These are phyloP conservation scores for Ephestia elutella DNA, from an alignment of 1,140 invertebrate species.

Conservation along the genomic window DNA sequence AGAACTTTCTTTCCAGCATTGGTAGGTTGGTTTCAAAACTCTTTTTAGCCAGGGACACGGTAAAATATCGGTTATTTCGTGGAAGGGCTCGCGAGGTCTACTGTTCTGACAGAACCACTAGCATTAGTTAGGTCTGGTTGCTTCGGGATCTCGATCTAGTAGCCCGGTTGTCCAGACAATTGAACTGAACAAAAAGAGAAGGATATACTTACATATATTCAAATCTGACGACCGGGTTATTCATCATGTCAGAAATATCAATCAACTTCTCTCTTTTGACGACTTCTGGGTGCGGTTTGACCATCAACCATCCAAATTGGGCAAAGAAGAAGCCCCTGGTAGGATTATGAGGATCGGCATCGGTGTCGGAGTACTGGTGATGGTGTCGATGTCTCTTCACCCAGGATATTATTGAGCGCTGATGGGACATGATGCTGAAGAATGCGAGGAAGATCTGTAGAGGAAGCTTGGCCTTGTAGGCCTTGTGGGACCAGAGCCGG, in stretches of 20 bases:
- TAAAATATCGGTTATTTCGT: too few relatives aligned
- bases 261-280: constrained; percentile 55
- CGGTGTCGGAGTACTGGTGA: constrained; percentile 81
- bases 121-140: too few relatives aligned
- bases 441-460: constrained; percentile 72
- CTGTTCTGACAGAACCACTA: too few relatives aligned
- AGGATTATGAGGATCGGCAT: constrained; percentile 81
- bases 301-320: constrained; percentile 79
- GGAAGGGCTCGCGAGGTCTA: too few relatives aligned
- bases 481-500: constrained; percentile 86
- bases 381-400: constrained; percentile 78
- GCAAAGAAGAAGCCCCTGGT: constrained; percentile 79
- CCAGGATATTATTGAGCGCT: constrained; percentile 75
- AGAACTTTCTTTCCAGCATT: too few relatives aligned
- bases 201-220: constrained; percentile 77
- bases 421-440: constrained; percentile 79
- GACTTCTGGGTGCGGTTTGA: constrained; percentile 77
- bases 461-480: constrained; percentile 88
- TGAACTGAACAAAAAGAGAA: too few relatives aligned
- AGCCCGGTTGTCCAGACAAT: too few relatives aligned
- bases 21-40: too few relatives aligned
- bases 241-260: constrained; percentile 78
- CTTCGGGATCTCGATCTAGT: too few relatives aligned
- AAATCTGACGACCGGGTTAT: constrained; percentile 82
- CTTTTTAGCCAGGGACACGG: too few relatives aligned